These are phyloP conservation scores for Parasteatoda lunata DNA, from an alignment of 2,888 invertebrate species.

Conservation along the genomic window DNA sequence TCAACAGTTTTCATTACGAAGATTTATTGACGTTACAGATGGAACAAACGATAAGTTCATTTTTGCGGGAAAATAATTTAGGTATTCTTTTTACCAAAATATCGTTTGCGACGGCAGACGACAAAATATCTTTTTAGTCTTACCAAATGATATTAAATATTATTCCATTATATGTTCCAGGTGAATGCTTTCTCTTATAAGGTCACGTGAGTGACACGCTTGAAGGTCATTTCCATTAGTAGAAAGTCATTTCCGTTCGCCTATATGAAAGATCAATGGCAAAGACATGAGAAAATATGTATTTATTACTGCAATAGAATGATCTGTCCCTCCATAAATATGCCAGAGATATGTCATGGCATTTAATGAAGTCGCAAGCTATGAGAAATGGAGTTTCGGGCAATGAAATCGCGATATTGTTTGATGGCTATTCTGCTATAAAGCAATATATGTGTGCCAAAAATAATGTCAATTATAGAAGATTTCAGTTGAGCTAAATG, in stretches of 20 bases:
- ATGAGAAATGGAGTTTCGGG: no score
- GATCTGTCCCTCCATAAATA: no score
- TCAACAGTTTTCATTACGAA: not conserved
- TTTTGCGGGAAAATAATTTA: not conserved
- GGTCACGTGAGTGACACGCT: not conserved
- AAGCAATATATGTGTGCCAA: no score
- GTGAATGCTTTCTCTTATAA: conserved; percentile 5
- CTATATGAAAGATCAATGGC: not conserved
- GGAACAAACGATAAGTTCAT: not conserved
- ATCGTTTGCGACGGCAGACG: not conserved
- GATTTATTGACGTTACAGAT: not conserved
- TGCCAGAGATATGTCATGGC: no score
- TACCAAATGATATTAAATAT: not conserved
- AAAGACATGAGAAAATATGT: not conserved
- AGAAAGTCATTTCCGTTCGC: not conserved
- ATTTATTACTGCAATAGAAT: not conserved
- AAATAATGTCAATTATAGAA: no score
- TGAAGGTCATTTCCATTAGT: conserved; percentile 5
- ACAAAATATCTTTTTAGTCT: not conserved
- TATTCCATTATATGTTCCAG: not conserved
- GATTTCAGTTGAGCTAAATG: no score
- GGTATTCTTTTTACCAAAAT: not conserved
- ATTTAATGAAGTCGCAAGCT: no score
- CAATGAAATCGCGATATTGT: no score
- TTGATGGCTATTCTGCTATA: no score